A percentile compares a stretch with the other conserved stretches of the same genome.
phyloP scores from a whole-genome alignment of 2,113 vertebrate species.

The Xenopus borealis region DNA sequence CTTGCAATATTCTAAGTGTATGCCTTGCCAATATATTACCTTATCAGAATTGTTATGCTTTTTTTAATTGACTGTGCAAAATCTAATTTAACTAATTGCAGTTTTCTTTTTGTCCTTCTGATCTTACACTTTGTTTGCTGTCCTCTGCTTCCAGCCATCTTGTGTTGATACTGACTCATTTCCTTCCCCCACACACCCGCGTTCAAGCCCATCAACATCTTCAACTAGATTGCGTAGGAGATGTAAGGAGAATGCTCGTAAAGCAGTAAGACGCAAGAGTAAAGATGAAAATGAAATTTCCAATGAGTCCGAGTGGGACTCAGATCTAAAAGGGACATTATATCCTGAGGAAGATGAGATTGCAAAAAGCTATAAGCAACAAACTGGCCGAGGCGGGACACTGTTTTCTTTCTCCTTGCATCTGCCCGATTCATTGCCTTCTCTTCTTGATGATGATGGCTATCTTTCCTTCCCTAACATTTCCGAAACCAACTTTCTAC shows the following conservation, averaged over 20 bases:
- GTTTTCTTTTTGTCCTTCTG: slow-evolving; percentile 91
- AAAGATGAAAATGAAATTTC: slow-evolving; percentile 50
- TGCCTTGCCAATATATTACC: neutral
- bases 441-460: slow-evolving; percentile 90
- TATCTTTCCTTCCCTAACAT: slow-evolving; percentile 93
- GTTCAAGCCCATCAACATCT: slow-evolving; percentile 67
- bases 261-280: slow-evolving; percentile 59
- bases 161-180: slow-evolving; percentile 70
- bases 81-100: slow-evolving; percentile 86
- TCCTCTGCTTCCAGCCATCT: slow-evolving; percentile 66
- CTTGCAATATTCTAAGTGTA: neutral
- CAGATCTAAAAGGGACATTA: slow-evolving; percentile 71
- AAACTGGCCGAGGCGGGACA: slow-evolving; percentile 72
- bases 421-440: slow-evolving; percentile 85
- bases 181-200: slow-evolving; percentile 66
- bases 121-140: slow-evolving; percentile 77
- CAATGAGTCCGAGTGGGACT: slow-evolving; percentile 58
- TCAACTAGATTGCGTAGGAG: slow-evolving; percentile 80
- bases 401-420: slow-evolving; percentile 98
- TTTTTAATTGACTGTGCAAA: slow-evolving; percentile 49
- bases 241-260: slow-evolving; percentile 75
- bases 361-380: slow-evolving; percentile 76
- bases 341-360: slow-evolving; percentile 70
- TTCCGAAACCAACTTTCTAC: slow-evolving; percentile 81
- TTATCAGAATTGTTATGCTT: slow-evolving; percentile 43